Conservation (phyloP, 2,797 vertebrate species). For the Podarcis siculus region DNA sequence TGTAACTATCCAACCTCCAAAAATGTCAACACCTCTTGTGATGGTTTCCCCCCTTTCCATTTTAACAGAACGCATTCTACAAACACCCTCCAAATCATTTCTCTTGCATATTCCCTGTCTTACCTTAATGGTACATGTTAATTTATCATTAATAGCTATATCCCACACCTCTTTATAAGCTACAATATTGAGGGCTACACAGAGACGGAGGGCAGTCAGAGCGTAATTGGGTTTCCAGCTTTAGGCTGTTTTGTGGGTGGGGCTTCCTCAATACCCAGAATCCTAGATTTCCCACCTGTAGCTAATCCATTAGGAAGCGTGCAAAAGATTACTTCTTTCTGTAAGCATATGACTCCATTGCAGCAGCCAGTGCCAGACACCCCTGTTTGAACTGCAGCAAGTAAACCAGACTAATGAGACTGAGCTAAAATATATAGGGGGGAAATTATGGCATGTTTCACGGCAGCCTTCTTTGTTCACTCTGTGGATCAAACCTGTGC, state of each 20-base stretch:
- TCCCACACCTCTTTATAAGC: too few species aligned
- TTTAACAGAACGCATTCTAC: too few species aligned
- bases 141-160: too few species aligned
- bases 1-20: too few species aligned
- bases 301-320: background rate
- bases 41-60: too few species aligned
- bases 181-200: background rate
- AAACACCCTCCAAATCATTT: too few species aligned
- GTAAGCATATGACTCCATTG: background rate
- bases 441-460: constrained; percentile 18
- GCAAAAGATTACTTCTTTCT: too few species aligned
- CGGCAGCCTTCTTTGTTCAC: constrained; percentile 41
- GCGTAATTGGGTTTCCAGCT: background rate
- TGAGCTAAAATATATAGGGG: constrained; percentile 31
- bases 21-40: too few species aligned
- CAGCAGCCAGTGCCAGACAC: background rate
- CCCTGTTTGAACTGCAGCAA: background rate
- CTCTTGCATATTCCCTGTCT: too few species aligned
- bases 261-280: background rate
- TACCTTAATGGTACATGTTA: too few species aligned
- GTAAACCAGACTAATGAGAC: background rate
- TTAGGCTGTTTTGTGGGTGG: background rate
- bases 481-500: constrained; percentile 46
- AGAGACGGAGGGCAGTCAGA: background rate
- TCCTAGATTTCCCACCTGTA: background rate